Conservation (phyloP, 1,140 invertebrate genomes). For the Pemphigus obesinymphae region DNA sequence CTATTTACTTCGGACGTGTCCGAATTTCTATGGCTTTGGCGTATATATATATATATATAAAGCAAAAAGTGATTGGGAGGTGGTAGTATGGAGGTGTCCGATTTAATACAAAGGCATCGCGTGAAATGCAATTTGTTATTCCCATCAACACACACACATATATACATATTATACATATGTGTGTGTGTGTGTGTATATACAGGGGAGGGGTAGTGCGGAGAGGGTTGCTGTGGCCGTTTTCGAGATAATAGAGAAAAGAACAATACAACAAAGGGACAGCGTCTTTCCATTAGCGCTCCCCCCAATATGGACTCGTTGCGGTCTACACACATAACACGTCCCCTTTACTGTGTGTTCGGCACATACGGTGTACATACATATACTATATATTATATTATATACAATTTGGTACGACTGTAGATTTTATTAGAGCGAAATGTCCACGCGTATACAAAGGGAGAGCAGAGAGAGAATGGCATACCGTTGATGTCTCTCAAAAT, state of each 20-base stretch:
- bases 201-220: neutral
- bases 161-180: neutral
- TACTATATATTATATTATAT: neutral
- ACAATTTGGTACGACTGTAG: neutral
- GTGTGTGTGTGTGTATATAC: neutral
- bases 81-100: neutral
- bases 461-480: neutral
- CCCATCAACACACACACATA: neutral
- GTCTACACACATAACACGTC: neutral
- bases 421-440: slow-evolving; percentile 10
- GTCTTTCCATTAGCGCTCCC: slow-evolving; percentile 24
- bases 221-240: neutral
- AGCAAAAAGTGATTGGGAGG: neutral
- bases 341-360: neutral
- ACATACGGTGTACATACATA: neutral
- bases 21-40: neutral
- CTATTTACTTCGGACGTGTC: neutral
- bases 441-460: neutral
- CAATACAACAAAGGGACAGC: slow-evolving; percentile 38
- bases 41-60: neutral
- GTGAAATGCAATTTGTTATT: slow-evolving; percentile 38
- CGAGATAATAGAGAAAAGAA: slow-evolving; percentile 35
- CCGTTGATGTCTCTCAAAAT: neutral
- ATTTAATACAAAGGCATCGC: slow-evolving; percentile 21
- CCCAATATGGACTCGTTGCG: neutral